Base-by-base conservation (phyloP, 2,888 invertebrate species). In the Thecocarcelia acutangulata region DNA sequence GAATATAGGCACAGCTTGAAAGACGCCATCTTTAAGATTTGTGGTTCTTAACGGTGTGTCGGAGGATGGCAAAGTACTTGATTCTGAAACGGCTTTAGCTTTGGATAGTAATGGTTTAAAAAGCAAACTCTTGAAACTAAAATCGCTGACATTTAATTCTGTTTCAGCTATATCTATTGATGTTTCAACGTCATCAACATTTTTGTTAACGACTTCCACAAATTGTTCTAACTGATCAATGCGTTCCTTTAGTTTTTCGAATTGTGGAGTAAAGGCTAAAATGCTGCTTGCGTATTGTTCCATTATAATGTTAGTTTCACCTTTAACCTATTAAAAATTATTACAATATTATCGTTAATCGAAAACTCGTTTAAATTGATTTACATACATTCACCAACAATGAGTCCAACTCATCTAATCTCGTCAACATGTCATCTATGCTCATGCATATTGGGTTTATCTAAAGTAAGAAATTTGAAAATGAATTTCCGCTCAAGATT, bases 341-440 rank as follows among this genome's bases (percentile, higher is more conserved):
- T 40, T 40, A 1, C 19, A 6, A 17, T 56, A n/a, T n/a, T n/a
- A n/a, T 24, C 17, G 12, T 19, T 5, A 13, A 19, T 59, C 4
- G n/a, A 11, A 28, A 15, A 13, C 28, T 11, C 12, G 0, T n/a
- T 4, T 0, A 13, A 44, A 33, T 6, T 19, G 0, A 24, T 44
- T 44, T 61, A 84, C 92, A 91, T 80, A 94, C 92, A 88, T 93
- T 92, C 83, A 93, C 92, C 40, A 94, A 87, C 56, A 94, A 92
- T 84, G 93, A 93, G 83, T 93, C 92, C 83, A 94, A 91, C 87
- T 94, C 94, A 88, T 94, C 94, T 24, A 94, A 90, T 79, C 94
- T 91, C 0, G 93, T 93, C 63, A 94, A 87, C 93, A 94, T 94
- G 86, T 94, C 94, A 84, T 94, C 94, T 52, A 94, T 92, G 75